These are phyloP conservation scores for Poeciliopsis occidentalis DNA, from an alignment of 2,113 vertebrate genomes.

Conservation along the genomic window DNA sequence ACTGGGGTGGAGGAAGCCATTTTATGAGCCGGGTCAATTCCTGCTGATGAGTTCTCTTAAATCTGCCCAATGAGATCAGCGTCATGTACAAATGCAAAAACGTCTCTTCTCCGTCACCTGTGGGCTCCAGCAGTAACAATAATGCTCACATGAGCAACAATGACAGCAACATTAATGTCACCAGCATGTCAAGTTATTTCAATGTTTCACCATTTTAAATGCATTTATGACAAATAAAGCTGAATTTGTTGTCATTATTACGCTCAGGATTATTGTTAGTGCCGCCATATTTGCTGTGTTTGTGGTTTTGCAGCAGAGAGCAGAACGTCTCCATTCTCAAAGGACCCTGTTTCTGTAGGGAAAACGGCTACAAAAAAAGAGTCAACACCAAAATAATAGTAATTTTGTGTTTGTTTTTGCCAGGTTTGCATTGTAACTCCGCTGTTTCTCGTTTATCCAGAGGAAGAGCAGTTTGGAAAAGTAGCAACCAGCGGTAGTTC, in stretches of 20 bases:
- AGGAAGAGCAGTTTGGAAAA: constrained; percentile 56
- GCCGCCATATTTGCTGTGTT: constrained; percentile 28
- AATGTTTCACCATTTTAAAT: constrained; percentile 25
- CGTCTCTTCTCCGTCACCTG: constrained; percentile 49
- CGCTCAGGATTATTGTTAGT: constrained; percentile 65
- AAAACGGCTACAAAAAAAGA: constrained; percentile 69
- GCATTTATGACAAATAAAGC: constrained; percentile 27
- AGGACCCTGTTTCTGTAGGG: constrained; percentile 70
- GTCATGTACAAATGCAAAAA: constrained; percentile 72
- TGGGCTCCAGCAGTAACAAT: constrained; percentile 72
- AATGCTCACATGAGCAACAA: constrained; percentile 65
- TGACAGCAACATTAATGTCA: constrained; percentile 32
- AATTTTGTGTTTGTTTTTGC: constrained; percentile 43
- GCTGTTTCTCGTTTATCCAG: constrained; percentile 29
- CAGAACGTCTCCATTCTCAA: constrained; percentile 35
- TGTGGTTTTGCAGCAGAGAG: constrained; percentile 40
- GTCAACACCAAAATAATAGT: constrained; percentile 68
- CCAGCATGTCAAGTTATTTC: constrained; percentile 13
- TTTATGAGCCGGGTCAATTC: constrained; percentile 52
- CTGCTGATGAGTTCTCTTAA: constrained; percentile 43
- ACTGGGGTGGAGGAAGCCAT: constrained; percentile 48
- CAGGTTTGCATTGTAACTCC: constrained; percentile 30
- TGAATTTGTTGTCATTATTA: constrained; percentile 58
- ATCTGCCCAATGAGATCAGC: constrained; percentile 55
- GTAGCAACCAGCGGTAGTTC: constrained; percentile 41